Evolutionary conservation across 2,888 invertebrate genomes (phyloP), one percentile per base, ranked within the genome.

Genomic region (Pyralis farinalis): DNA sequence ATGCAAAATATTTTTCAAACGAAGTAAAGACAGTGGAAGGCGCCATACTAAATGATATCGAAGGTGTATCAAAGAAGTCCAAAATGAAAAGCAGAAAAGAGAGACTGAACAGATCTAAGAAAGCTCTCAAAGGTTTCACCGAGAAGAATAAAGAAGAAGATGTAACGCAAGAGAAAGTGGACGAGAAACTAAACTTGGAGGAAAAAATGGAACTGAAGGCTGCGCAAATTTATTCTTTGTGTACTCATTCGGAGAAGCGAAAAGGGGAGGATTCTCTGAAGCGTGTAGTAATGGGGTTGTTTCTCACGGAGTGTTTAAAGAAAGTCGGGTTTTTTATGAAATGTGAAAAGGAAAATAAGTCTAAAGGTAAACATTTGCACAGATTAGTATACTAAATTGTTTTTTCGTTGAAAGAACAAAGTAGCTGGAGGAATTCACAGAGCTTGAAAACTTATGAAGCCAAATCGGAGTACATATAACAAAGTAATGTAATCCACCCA

Each of bases 211-310:
- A 67, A 57, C 45, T 80, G 48, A 71, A 61, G 59, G 84, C 80
- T 40, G 75, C 71, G 10, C 84, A 91, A 49, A 90, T 92, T 41
- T 92, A 92, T 58, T 90, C 92, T 11, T 74, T 96, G 33, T 94
- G 94, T 48, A 92, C 92, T 0, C 93, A 95, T 59, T 87, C 91
- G 7, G 81, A 89, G 1, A 79, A 84, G 33, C 88, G 96, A 32
- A 80, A 90, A 20, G 83, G 92, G 0, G 90, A 90, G 8, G 96
- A 96, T 72, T 94, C 93, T 62, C 76, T 96, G 12, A 93, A 95
- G 55, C 90, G 96, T 37, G 90, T 94, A 1, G 71, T 96, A 3
- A 96, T 96, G 95, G 92, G 94, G 0, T 88, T 93, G 28, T 96
- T 96, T 58, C 81, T 96, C 0, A 81, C 94, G 32, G 91, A 94